Evolutionary conservation across 2,888 invertebrate species (phyloP).

Genomic region (Scaptodrosophila latifasciaeformis): DNA sequence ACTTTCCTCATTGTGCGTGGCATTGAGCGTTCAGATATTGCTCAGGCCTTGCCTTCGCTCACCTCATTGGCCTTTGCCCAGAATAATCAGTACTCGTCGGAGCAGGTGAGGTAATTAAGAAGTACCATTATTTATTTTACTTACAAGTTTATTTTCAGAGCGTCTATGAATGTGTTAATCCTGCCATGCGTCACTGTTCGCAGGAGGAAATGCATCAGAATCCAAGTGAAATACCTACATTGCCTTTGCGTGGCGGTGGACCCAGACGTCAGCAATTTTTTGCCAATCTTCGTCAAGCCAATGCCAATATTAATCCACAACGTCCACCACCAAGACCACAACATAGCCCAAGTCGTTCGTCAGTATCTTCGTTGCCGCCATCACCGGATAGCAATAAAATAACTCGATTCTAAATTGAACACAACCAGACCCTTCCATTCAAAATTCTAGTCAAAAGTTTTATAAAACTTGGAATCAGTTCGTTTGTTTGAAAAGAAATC

Average conservation of each 20-base stretch:
- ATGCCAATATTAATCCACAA: conserved; percentile 71
- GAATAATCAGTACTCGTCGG: conserved; percentile 75
- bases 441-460: conserved; percentile 51
- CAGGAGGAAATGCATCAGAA: conserved; percentile 73
- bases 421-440: conserved; percentile 22
- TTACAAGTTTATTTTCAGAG: conserved; percentile 71
- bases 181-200: conserved; percentile 75
- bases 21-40: conserved; percentile 79
- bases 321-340: conserved; percentile 63
- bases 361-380: conserved; percentile 71
- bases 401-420: conserved; percentile 70
- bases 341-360: conserved; percentile 68
- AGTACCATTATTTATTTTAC: background rate
- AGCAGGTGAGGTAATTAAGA: conserved; percentile 66
- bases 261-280: conserved; percentile 74
- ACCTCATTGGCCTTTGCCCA: conserved; percentile 75
- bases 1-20: conserved; percentile 82
- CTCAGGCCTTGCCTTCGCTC: conserved; percentile 77
- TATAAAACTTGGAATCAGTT: conserved; percentile 29
- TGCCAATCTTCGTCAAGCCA: conserved; percentile 73
- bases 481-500: conserved; percentile 27
- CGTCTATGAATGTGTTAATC: conserved; percentile 78
- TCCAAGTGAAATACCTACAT: conserved; percentile 75
- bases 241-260: conserved; percentile 73
- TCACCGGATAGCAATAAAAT: conserved; percentile 73